These are phyloP conservation scores for Kryptopterus vitreolus DNA, from an alignment of 2,797 vertebrate species.

Conservation along the genomic window DNA sequence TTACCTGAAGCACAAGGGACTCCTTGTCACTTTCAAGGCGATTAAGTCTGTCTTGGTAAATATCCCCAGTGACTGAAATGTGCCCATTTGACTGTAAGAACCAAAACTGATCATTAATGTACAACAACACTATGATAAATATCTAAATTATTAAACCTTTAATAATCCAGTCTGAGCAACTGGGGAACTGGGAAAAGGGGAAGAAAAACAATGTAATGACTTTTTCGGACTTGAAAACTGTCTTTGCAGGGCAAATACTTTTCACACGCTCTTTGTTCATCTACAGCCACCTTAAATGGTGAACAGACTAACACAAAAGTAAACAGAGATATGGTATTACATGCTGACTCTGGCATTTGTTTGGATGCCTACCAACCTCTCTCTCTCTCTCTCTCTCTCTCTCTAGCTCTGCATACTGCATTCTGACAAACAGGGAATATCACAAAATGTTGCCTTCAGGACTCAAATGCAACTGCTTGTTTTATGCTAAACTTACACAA, in stretches of 20 bases:
- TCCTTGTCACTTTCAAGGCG: slow-evolving; percentile 95
- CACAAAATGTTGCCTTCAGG: background rate
- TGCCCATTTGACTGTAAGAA: slow-evolving; percentile 88
- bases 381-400: too few relatives aligned
- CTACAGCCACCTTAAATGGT: slow-evolving; percentile 68
- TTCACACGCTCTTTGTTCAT: slow-evolving; percentile 38
- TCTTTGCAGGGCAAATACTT: slow-evolving; percentile 15
- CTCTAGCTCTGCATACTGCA: slow-evolving; percentile 31
- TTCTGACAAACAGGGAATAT: background rate
- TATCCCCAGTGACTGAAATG: slow-evolving; percentile 84
- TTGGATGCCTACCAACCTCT: slow-evolving; percentile 60
- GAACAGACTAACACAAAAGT: slow-evolving; percentile 41
- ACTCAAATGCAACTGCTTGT: background rate
- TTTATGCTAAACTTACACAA: background rate
- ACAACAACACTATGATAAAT: background rate
- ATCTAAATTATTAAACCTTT: background rate
- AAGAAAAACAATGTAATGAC: background rate
- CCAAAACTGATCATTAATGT: background rate
- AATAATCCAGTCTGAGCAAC: background rate
- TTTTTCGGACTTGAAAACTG: slow-evolving; percentile 6
- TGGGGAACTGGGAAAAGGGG: background rate
- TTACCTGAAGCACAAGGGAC: slow-evolving; percentile 95
- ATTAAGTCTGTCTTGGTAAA: slow-evolving; percentile 92
- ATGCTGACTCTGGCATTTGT: slow-evolving; percentile 64
- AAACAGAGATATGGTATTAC: slow-evolving; percentile 63